Base-by-base conservation (phyloP, 2,888 invertebrate genomes). In the Piscicola geometra region DNA sequence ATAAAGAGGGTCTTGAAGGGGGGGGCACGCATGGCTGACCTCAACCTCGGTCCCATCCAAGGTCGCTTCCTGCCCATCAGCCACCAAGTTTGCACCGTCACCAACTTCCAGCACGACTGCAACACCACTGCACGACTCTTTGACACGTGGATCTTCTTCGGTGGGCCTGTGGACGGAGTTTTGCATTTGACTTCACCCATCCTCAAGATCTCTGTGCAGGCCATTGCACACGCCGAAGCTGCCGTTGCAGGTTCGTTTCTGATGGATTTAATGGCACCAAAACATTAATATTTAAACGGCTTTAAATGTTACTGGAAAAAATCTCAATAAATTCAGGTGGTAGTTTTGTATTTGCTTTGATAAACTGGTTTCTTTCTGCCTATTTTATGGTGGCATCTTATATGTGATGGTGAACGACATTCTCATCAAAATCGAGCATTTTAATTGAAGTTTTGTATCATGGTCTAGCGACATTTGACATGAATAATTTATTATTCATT, bases 61-160 rank as follows among this genome's bases (percentile, higher is more conserved):
- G 73, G 73, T n/a, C 52, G 73, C 15, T 73, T 73, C 33, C 25
- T 73, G 41, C 73, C 73, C 9, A 35, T 73, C 28, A 33, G 25
- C 15, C 60, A 64, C 36, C 15, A 56, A 25, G 36, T 73, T 12
- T 73, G 73, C 64, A 73, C 60, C n/a, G 73, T 73, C 28, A 33
- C 32, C 32, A 52, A 56, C 32, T 33, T 73, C 60, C 56, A 5
- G 15, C 28, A 35, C 25, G n/a, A 28, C 33, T 73, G 73, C 41
- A 56, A 21, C 64, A 60, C 33, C 33, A 60, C 32, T 2, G 15
- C 33, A 21, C 33, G 30, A 60, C n/a, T 50, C n/a, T 60, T 56
- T 32, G 73, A 73, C n/a, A 73, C 73, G 2, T 73, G 73, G 73
- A 25, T 73, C 25, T 73, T 73, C 41, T 73, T 73, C 64, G 41